A percentile compares a stretch with the other conserved stretches of the same genome.
phyloP scores from a whole-genome alignment of 2,113 vertebrate genomes.

The Callorhinus ursinus region DNA sequence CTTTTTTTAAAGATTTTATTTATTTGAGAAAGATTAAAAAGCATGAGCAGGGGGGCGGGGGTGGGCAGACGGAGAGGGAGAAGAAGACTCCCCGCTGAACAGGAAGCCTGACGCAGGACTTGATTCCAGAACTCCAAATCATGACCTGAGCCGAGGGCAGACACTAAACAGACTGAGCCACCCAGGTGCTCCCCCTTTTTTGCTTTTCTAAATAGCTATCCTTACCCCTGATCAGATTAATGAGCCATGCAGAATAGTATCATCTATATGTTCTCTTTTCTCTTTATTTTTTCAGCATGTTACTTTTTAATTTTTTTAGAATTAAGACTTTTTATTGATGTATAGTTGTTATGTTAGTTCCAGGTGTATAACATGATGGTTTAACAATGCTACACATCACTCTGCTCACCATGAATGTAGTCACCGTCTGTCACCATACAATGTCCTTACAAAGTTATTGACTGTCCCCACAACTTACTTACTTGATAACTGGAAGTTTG shows the following conservation, averaged over 20 bases:
- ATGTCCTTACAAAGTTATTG: not conserved
- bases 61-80: not conserved
- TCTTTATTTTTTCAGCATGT: not conserved
- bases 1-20: not conserved
- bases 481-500: not conserved
- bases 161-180: not conserved
- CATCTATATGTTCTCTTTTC: not conserved
- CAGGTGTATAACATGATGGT: not conserved
- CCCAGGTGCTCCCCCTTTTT: not conserved
- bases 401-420: not conserved
- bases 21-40: not conserved
- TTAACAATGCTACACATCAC: not conserved
- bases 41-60: not conserved
- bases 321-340: not conserved
- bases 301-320: not conserved
- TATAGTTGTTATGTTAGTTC: not conserved
- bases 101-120: not conserved
- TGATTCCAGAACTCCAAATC: not conserved
- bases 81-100: not conserved
- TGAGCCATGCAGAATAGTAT: not conserved
- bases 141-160: not conserved
- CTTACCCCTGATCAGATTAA: not conserved
- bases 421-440: not conserved
- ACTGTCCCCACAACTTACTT: not conserved
- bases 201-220: not conserved